Evolutionary conservation across 2,888 invertebrate genomes (phyloP).

Genomic region (Lymantria dispar): DNA sequence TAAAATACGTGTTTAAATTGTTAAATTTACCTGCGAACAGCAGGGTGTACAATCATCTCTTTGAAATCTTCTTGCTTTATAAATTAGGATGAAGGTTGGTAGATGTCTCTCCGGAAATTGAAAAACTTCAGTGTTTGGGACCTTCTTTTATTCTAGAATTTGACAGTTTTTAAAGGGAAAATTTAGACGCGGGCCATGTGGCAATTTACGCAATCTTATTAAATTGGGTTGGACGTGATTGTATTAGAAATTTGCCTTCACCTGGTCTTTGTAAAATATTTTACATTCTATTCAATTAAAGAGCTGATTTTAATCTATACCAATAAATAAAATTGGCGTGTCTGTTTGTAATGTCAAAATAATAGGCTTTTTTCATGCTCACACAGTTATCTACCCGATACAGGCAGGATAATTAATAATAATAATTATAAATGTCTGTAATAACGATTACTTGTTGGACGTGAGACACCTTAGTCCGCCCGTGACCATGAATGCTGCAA

Average conservation of each 20-base stretch:
- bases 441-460: too few species aligned
- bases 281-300: constrained; percentile 8
- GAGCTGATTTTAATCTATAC: background rate
- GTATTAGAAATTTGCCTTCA: constrained; percentile 2
- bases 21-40: constrained; percentile 71
- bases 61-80: constrained; percentile 66
- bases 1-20: constrained; percentile 71
- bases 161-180: constrained; percentile 56
- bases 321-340: too few species aligned
- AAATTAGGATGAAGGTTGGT: constrained; percentile 66
- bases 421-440: too few species aligned
- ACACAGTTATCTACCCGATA: too few species aligned
- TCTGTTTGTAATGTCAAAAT: too few species aligned
- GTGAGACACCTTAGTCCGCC: too few species aligned
- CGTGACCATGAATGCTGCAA: too few species aligned
- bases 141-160: constrained; percentile 66
- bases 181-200: constrained; percentile 38
- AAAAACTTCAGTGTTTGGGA: constrained; percentile 66
- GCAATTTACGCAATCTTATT: constrained; percentile 22
- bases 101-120: constrained; percentile 77
- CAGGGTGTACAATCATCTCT: constrained; percentile 69
- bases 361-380: too few species aligned
- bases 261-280: constrained; percentile 9
- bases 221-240: constrained; percentile 13
- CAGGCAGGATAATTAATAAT: too few species aligned